Base-by-base conservation (phyloP, 2,888 invertebrate species). In the Chrysopilus asiliformis region DNA sequence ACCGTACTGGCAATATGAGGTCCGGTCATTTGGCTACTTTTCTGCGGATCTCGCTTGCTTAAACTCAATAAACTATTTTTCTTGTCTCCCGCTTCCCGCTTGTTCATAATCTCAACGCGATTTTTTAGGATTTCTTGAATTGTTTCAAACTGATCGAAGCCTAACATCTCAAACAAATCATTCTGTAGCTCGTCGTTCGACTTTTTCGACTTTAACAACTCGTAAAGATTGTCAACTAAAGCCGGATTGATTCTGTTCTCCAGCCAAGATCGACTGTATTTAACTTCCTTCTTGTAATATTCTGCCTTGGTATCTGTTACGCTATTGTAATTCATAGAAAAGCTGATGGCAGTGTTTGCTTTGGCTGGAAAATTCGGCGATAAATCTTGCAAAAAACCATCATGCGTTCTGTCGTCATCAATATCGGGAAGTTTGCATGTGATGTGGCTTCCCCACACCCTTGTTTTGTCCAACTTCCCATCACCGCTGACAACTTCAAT, bases 81-180 rank as follows among this genome's bases (percentile, higher is more conserved):
- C 24, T 53, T 55, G 20, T 52, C 53, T 13, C 51, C 47, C 10
- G 51, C 52, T 18, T 64, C 59, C 14, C 63, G 32, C 20, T 58
- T 54, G 20, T 53, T 53, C 2, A 57, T 51, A 8, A 76, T 72
- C 45, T 67, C 70, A 31, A 61, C 58, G 9, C 85, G 67, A 47
- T 81, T 73, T 34, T 72, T 66, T 18, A 87, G 57, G 41, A 87
- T 58, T 25, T 68, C 65, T 40, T 73, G 70, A 18, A 83, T 79
- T 39, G 86, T 67, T 52, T 85, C 84, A 57, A 86, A 76, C 49
- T 78, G 67, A 47, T 91, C 86, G 57, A 82, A 89, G 1, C 95
- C 95, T 16, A 91, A 68, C 4, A 93, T 64, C 50, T 95, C 94
- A 58, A 91, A 82, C 14, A 95, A 64, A 59, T 85, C 84, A 53